Evolutionary conservation across 2,797 vertebrate genomes (phyloP).

Genomic region (Chelidonichthys spinosus): DNA sequence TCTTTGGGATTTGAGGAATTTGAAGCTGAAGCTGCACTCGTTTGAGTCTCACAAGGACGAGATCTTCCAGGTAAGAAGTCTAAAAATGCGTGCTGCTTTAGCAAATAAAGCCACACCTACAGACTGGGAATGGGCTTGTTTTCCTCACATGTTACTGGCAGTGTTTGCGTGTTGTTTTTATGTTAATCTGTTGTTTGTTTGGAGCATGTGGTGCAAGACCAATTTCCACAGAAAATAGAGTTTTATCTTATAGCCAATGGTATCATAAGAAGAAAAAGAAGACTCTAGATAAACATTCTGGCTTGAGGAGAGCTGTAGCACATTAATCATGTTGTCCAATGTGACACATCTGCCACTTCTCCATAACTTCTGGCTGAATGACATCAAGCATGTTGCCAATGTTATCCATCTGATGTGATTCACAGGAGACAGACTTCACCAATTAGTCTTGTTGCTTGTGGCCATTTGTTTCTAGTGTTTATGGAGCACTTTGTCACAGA

Average conservation of each 20-base stretch:
- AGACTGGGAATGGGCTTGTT: not conserved
- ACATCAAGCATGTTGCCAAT: not conserved
- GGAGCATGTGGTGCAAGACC: not conserved
- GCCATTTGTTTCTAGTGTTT: not conserved
- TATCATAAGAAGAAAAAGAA: not conserved
- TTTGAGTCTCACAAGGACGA: slow-evolving; percentile 99
- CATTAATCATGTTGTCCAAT: not conserved
- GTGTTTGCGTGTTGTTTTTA: not conserved
- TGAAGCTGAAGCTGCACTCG: slow-evolving; percentile 97
- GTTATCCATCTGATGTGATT: not conserved
- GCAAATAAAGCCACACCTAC: not conserved
- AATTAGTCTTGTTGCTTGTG: not conserved
- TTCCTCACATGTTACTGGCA: too few species aligned
- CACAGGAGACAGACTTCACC: not conserved
- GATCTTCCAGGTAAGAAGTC: slow-evolving; percentile 93
- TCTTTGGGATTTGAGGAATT: slow-evolving; percentile 96
- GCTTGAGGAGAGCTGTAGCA: not conserved
- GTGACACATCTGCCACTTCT: not conserved
- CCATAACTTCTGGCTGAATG: not conserved
- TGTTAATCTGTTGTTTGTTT: not conserved
- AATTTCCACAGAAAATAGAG: not conserved
- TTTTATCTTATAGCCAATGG: not conserved
- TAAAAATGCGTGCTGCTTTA: not conserved
- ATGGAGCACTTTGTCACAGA: not conserved
- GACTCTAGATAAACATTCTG: not conserved